phyloP scores from a whole-genome alignment of 1,140 invertebrate species.

The Drosophila bipectinata region DNA sequence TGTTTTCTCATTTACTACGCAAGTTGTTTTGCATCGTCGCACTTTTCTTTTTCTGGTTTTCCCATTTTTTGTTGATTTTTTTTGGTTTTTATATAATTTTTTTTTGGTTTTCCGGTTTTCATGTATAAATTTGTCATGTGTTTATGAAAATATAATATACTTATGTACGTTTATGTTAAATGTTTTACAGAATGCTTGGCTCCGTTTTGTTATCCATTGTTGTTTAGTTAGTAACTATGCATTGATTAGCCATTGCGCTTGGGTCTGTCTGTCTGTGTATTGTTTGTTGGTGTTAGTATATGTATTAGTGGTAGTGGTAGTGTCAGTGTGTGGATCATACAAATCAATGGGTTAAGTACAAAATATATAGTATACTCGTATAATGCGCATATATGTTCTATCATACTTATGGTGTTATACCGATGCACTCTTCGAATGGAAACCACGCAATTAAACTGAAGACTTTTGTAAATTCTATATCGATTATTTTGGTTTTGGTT shows the following conservation, averaged over 20 bases:
- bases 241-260: constrained; percentile 65
- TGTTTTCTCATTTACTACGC: constrained; percentile 79
- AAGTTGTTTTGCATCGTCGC: constrained; percentile 73
- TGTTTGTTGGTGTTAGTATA: constrained; percentile 18
- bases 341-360: constrained; percentile 70
- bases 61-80: constrained; percentile 36
- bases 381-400: constrained; percentile 48
- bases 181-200: constrained; percentile 79
- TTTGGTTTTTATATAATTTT: constrained; percentile 26
- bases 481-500: constrained; percentile 47
- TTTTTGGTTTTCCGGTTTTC: constrained; percentile 49
- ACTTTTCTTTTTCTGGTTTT: constrained; percentile 47
- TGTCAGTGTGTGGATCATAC: constrained; percentile 46
- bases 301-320: too few relatives aligned
- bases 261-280: constrained; percentile 27
- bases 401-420: constrained; percentile 22
- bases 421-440: constrained; percentile 61
- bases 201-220: constrained; percentile 25
- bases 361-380: constrained; percentile 64
- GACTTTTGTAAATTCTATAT: constrained; percentile 65
- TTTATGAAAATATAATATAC: constrained; percentile 82
- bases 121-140: constrained; percentile 82
- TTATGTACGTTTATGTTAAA: constrained; percentile 78
- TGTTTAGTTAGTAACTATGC: constrained; percentile 73
- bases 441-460: constrained; percentile 78